Percentiles rank a stretch among this genome's conserved stretches.
phyloP scores from a whole-genome alignment of 2,113 vertebrate species.

The Hystrix brachyura region DNA sequence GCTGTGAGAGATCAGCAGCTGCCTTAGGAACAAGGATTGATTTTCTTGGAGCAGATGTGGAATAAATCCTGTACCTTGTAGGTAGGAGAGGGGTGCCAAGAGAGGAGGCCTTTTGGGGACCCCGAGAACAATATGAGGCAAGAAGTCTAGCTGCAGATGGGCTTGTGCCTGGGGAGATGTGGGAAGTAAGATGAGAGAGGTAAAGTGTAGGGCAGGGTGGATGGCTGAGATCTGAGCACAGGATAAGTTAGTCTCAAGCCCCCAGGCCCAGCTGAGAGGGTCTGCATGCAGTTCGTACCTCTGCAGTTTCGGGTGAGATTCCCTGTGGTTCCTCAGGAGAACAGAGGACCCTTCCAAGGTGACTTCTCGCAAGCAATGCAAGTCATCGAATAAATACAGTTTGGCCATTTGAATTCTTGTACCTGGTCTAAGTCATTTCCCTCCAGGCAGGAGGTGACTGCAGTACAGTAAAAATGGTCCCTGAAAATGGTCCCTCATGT shows the following conservation, averaged over 20 bases:
- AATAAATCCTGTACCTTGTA: neutral
- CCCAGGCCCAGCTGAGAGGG: too few relatives aligned
- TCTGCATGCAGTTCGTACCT: rapidly evolving
- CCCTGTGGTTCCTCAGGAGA: neutral
- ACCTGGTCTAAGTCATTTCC: constrained; percentile 70
- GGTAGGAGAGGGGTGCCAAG: neutral
- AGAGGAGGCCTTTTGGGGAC: neutral
- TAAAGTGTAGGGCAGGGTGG: neutral
- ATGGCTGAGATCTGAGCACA: neutral
- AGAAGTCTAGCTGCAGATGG: neutral
- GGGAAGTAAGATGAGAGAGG: neutral
- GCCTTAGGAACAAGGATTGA: neutral
- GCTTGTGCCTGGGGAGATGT: neutral
- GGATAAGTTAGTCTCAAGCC: neutral
- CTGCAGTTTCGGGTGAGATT: neutral
- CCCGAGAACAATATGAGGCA: neutral
- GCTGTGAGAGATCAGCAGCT: neutral
- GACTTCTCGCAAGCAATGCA: neutral
- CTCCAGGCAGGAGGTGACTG: constrained; percentile 38
- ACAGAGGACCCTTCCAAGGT: neutral
- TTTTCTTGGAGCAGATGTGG: neutral
- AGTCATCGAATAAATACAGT: constrained; percentile 62
- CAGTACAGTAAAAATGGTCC: constrained; percentile 38
- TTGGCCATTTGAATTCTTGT: constrained; percentile 50
- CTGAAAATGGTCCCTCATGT: constrained; percentile 70